Conservation (phyloP, 2,797 vertebrate genomes). For the Lemur catta region DNA sequence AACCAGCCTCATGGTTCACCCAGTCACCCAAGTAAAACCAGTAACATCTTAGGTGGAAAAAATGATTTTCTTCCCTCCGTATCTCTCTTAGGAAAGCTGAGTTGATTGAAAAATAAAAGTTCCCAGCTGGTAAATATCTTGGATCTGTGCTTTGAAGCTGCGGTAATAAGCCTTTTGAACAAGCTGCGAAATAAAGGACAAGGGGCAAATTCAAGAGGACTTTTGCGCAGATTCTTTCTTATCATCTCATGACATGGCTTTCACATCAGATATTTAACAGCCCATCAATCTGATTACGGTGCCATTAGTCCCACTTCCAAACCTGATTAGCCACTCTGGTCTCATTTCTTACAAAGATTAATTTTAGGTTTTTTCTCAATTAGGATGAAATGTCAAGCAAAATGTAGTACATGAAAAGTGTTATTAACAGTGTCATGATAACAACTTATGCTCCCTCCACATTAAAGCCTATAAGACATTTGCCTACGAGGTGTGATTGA, state of each 20-base stretch:
- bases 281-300: constrained; percentile 62
- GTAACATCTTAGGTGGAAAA: not conserved
- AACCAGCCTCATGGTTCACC: not conserved
- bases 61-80: not conserved
- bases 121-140: constrained; percentile 46
- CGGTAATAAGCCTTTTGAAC: constrained; percentile 50
- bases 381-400: constrained; percentile 68
- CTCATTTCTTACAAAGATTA: constrained; percentile 65
- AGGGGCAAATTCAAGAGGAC: constrained; percentile 51
- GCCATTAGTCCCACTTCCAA: constrained; percentile 67
- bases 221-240: constrained; percentile 33
- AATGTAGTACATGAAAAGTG: constrained; percentile 62
- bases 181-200: constrained; percentile 28
- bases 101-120: constrained; percentile 45
- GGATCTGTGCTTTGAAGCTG: constrained; percentile 46
- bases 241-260: constrained; percentile 53
- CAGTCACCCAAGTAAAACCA: not conserved
- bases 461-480: constrained; percentile 34
- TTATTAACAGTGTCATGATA: constrained; percentile 54
- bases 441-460: constrained; percentile 15
- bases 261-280: constrained; percentile 66
- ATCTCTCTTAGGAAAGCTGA: constrained; percentile 31
- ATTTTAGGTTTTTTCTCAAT: constrained; percentile 67
- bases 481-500: constrained; percentile 12
- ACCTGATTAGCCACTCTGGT: constrained; percentile 60